Conservation (phyloP, 2,113 vertebrate species). For the Labrus mixtus region DNA sequence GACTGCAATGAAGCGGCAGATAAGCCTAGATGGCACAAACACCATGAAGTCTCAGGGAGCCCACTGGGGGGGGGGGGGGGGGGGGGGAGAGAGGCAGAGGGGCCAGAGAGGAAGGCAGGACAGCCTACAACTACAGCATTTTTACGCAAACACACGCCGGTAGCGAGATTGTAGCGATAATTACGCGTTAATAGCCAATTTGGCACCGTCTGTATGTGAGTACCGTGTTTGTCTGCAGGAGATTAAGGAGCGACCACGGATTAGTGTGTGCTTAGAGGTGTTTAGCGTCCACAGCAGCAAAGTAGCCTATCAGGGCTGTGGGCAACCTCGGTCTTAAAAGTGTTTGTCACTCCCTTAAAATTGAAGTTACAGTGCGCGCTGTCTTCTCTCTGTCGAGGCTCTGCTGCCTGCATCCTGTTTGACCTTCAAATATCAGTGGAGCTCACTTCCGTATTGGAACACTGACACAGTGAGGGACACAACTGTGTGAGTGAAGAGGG, state of each 20-base stretch:
- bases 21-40: constrained; percentile 64
- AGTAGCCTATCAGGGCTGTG: constrained; percentile 63
- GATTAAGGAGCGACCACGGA: constrained; percentile 74
- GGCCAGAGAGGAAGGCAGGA: constrained; percentile 17
- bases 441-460: not conserved
- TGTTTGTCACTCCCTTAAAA: not conserved
- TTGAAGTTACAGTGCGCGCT: not conserved
- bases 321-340: not conserved
- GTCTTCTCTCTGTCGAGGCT: not conserved
- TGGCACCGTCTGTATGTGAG: constrained; percentile 37
- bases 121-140: constrained; percentile 3
- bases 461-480: not conserved
- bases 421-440: constrained; percentile 33
- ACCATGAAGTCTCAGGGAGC: constrained; percentile 39
- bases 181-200: constrained; percentile 49
- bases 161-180: constrained; percentile 1
- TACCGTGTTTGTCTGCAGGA: constrained; percentile 42
- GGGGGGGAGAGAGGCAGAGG: not conserved
- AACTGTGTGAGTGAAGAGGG: not conserved
- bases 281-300: constrained; percentile 61
- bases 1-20: constrained; percentile 53
- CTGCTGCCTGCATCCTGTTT: not conserved
- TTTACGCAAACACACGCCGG: constrained; percentile 28
- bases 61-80: constrained; percentile 14
- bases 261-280: constrained; percentile 66